These are phyloP conservation scores for Anisognathus igniventris DNA, from an alignment of 2,797 vertebrate genomes.

Conservation along the genomic window DNA sequence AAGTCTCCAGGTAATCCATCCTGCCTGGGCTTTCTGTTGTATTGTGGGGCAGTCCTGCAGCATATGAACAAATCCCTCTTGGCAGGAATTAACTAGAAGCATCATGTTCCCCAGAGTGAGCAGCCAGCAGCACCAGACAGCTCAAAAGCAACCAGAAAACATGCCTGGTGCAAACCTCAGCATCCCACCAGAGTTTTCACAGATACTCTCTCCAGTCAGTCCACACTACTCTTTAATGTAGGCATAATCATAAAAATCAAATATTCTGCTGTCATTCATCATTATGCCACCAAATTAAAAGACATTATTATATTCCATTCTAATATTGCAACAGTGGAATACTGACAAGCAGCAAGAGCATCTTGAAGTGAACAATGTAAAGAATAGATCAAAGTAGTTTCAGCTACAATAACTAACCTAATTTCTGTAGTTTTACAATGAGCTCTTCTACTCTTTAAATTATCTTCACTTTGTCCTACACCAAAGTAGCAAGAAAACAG, in stretches of 20 bases:
- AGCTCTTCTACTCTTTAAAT: neutral
- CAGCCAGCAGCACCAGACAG: neutral
- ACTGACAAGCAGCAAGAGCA: neutral
- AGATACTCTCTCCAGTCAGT: neutral
- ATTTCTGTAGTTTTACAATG: constrained; percentile 25
- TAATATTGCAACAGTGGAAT: neutral
- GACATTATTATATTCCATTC: neutral
- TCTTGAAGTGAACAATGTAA: neutral
- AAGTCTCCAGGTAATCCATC: neutral
- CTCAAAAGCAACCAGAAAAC: neutral
- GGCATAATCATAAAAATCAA: neutral
- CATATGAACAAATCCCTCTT: neutral
- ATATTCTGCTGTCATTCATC: neutral
- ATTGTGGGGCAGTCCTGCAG: neutral
- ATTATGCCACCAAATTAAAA: neutral
- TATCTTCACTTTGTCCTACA: neutral
- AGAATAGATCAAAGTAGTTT: constrained; percentile 13
- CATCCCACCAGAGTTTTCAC: neutral
- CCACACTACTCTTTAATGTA: neutral
- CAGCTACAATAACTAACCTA: neutral
- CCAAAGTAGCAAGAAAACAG: neutral
- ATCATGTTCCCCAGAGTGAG: neutral
- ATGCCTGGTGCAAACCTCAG: neutral
- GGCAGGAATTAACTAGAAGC: neutral
- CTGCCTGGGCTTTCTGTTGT: neutral